phyloP scores from a whole-genome alignment of 2,797 vertebrate genomes.

The Martes flavigula region DNA sequence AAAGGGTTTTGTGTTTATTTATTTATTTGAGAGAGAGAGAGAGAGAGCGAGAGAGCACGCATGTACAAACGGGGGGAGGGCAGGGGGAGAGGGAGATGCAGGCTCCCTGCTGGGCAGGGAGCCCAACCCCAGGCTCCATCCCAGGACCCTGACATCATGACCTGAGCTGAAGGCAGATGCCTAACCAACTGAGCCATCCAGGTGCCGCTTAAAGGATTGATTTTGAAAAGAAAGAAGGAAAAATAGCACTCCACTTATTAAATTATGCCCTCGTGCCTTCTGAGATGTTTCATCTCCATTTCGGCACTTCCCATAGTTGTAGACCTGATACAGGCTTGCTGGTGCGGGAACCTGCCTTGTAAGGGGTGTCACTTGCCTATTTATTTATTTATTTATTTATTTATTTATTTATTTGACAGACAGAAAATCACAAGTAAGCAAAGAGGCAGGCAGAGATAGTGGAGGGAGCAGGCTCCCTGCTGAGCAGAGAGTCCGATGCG shows the following conservation, averaged over 20 bases:
- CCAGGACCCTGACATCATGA: not conserved
- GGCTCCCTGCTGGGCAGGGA: not conserved
- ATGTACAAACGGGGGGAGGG: not conserved
- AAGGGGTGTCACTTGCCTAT: not conserved
- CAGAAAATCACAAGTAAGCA: too few species aligned
- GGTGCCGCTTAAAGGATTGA: not conserved
- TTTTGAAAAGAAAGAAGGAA: not conserved
- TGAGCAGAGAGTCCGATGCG: too few species aligned
- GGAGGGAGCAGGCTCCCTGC: too few species aligned
- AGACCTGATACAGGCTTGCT: not conserved
- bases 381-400: too few species aligned
- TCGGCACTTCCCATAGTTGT: not conserved
- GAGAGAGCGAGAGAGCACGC: too few species aligned
- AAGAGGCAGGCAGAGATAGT: too few species aligned
- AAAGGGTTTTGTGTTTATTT: not conserved
- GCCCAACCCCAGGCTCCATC: rapidly evolving
- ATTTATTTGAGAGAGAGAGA: not conserved
- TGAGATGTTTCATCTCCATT: not conserved
- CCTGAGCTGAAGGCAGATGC: not conserved
- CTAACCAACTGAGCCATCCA: not conserved
- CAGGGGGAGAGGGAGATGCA: not conserved
- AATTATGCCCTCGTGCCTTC: not conserved
- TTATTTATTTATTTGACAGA: too few species aligned
- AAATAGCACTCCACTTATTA: not conserved
- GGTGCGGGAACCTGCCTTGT: not conserved